Percentiles rank a stretch among this genome's conserved stretches.
These are phyloP conservation scores for Drosophila pseudoobscura DNA, from an alignment of 1,140 invertebrate genomes.

Conservation along the genomic window DNA sequence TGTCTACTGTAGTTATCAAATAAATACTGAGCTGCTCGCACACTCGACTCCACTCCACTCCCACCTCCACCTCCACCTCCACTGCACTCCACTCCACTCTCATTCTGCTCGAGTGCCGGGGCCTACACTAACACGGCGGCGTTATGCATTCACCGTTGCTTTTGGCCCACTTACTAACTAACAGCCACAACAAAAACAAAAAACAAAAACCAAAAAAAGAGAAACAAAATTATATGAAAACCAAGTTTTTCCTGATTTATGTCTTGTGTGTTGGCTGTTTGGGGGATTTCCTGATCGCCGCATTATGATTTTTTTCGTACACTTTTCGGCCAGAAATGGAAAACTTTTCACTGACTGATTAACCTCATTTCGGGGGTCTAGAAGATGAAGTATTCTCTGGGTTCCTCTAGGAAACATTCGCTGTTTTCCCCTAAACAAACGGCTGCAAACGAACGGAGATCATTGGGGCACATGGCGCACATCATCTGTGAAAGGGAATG, in stretches of 20 bases:
- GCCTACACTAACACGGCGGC: slow-evolving; percentile 14
- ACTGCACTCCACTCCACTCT: slow-evolving; percentile 42
- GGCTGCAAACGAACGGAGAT: too few species aligned
- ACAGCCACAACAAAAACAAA: slow-evolving; percentile 4
- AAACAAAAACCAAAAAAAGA: slow-evolving; percentile 8
- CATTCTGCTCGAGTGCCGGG: slow-evolving; percentile 50
- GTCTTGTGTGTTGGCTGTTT: slow-evolving; percentile 40
- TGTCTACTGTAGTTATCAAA: slow-evolving; percentile 48
- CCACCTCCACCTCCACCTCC: slow-evolving; percentile 22
- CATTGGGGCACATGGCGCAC: too few species aligned
- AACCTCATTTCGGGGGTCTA: slow-evolving; percentile 1
- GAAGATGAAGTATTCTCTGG: too few species aligned
- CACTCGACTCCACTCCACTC: slow-evolving; percentile 30
- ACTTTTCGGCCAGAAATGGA: background rate
- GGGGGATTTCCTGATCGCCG: slow-evolving; percentile 25
- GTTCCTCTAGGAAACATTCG: too few species aligned
- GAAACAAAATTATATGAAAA: slow-evolving; percentile 22
- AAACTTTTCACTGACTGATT: slow-evolving; percentile 30
- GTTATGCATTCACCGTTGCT: slow-evolving; percentile 61
- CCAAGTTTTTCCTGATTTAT: slow-evolving; percentile 55
- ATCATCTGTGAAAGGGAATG: too few species aligned
- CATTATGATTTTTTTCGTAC: slow-evolving; percentile 36
- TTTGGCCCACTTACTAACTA: slow-evolving; percentile 44
- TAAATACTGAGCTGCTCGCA: slow-evolving; percentile 41
- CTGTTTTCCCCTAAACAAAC: too few species aligned